Base-by-base conservation (phyloP, 2,888 invertebrate genomes). In the Eulithis prunata region DNA sequence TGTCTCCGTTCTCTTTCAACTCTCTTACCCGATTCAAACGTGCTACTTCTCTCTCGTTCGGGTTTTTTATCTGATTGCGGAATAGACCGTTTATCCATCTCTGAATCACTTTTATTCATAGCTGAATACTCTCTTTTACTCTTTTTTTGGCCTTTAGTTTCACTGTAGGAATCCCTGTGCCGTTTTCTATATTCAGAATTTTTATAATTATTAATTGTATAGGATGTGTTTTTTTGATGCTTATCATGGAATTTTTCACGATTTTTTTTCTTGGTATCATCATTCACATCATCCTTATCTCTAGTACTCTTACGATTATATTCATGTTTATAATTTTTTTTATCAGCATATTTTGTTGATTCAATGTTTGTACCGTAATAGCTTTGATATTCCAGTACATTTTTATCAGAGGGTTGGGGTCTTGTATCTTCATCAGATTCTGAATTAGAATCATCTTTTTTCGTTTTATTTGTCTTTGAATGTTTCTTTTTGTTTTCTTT, bases 401-500 rank as follows among this genome's bases (percentile, higher is more conserved):
- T 70, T 64, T 62, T 69, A 51, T 64, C 60, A 62, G 62, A 8
- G 11, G 11, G 32, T 62, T 71, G 60, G 57, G 63, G 72, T 68
- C 21, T 72, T 71, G 54, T 63, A 3, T 78, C 74, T 14, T 75
- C 71, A 11, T 77, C 73, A 51, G 69, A 68, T 56, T 67, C 65
- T 32, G 71, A 61, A 46, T 70, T 69, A 3, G 74, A 65, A 61
- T 72, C 71, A 52, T 74, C 47, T 60, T 72, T 55, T 47, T 71
- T 78, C 55, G 79, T 83, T 69, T 81, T 70, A 1, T 49, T 54
- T 21, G 65, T 71, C 51, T 69, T 70, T 12, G 60, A 13, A 41
- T 62, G 83, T 60, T 90, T 88, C 14, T 78, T 85, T 73, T 85
- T 90, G 69, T 84, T 80, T n/a, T 74, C 73, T 57, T 78, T 78